A percentile compares a stretch with the other conserved stretches of the same genome.
phyloP scores from a whole-genome alignment of 2,888 invertebrate species.

The Cryptocheilus praepositus region DNA sequence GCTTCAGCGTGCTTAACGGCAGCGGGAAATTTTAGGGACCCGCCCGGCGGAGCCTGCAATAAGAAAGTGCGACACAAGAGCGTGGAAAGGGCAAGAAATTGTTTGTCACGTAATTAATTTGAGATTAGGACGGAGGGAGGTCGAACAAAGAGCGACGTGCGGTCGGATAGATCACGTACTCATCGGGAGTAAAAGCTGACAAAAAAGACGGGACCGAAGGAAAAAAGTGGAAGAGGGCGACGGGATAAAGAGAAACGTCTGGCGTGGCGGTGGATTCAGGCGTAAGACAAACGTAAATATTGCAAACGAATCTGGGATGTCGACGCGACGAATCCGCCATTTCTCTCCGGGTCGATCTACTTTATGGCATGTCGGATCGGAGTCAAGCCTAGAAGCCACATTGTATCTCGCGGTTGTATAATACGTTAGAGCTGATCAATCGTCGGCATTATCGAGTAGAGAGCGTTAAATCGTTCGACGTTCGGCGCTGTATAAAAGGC shows the following conservation, averaged over 20 bases:
- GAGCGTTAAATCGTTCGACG: no score
- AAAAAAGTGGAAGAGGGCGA: slow-evolving; percentile 16
- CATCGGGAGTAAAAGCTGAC: slow-evolving; percentile 14
- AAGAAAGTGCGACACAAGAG: slow-evolving; percentile 38
- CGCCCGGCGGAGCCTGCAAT: slow-evolving; percentile 22
- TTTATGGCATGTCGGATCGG: no score
- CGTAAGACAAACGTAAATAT: slow-evolving; percentile 23
- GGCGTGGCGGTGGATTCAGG: not conserved
- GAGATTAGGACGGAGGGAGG: slow-evolving; percentile 50
- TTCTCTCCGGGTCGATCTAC: no score
- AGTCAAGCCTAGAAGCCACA: no score
- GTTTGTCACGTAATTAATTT: slow-evolving; percentile 63
- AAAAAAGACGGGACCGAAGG: not conserved
- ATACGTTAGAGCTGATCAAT: no score
- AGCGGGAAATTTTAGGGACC: slow-evolving; percentile 23
- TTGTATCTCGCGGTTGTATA: no score
- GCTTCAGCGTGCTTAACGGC: slow-evolving; percentile 35
- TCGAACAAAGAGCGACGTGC: slow-evolving; percentile 29
- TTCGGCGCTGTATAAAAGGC: no score
- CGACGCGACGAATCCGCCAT: no score
- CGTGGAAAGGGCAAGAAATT: slow-evolving; percentile 47
- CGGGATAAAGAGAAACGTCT: slow-evolving; percentile 20
- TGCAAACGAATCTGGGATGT: slow-evolving; percentile 6
- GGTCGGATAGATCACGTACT: slow-evolving; percentile 27
- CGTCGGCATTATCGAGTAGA: no score